Evolutionary conservation across 1,140 invertebrate species (phyloP).

Genomic region (Ceratitis capitata): DNA sequence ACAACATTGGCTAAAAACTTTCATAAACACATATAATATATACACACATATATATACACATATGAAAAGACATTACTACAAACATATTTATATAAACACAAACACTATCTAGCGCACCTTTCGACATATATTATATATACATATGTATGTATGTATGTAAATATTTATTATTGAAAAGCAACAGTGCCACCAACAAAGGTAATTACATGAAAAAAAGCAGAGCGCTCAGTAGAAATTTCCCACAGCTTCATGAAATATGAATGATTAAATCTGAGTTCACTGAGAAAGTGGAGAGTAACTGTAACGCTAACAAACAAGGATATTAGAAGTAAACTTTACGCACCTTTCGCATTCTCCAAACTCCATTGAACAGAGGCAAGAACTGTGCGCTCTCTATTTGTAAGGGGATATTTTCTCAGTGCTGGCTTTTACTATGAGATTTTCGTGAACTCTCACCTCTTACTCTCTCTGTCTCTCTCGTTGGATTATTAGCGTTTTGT

Average conservation of each 20-base stretch:
- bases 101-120: too few relatives aligned
- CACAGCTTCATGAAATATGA: neutral
- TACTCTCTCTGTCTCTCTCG: neutral
- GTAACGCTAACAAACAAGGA: neutral
- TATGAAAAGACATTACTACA: neutral
- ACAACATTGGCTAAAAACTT: too few relatives aligned
- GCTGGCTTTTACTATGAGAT: too few relatives aligned
- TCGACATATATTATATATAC: too few relatives aligned
- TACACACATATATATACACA: too few relatives aligned
- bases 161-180: neutral
- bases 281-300: neutral
- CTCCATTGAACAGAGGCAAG: too few relatives aligned
- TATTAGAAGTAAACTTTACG: neutral
- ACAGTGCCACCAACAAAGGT: neutral
- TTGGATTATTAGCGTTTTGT: too few relatives aligned
- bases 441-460: too few relatives aligned
- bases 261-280: neutral
- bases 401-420: neutral
- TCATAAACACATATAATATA: too few relatives aligned
- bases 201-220: neutral
- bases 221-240: slow-evolving; percentile 4
- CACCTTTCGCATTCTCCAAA: neutral
- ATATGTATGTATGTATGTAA: neutral
- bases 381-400: too few relatives aligned
- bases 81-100: neutral